phyloP scores from a whole-genome alignment of 2,113 vertebrate species.

The Leiothrix lutea region DNA sequence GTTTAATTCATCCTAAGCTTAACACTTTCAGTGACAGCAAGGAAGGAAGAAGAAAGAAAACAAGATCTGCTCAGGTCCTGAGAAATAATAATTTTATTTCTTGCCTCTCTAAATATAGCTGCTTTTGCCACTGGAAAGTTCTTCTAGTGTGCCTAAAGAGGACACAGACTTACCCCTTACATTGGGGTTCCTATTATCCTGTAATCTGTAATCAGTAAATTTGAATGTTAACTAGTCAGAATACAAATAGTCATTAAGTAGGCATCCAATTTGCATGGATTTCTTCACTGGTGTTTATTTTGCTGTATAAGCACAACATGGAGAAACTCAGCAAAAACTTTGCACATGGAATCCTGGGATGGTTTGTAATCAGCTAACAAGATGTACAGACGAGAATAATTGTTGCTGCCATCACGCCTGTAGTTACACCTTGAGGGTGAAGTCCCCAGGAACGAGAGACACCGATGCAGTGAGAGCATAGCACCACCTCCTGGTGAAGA shows the following conservation, averaged over 20 bases:
- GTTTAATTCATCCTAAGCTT: neutral
- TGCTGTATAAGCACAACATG: neutral
- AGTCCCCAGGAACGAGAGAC: neutral
- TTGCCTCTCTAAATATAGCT: neutral
- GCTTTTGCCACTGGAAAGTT: neutral
- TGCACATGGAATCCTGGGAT: accelerated
- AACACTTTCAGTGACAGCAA: neutral
- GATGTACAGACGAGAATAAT: neutral
- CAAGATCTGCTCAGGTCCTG: neutral
- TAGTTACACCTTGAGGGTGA: neutral
- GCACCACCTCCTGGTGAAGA: conserved; percentile 10
- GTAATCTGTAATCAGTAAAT: neutral
- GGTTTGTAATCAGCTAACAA: neutral
- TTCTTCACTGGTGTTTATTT: neutral
- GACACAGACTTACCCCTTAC: neutral
- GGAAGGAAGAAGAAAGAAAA: neutral
- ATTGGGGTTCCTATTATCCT: neutral
- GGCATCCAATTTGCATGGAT: neutral
- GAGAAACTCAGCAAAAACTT: neutral
- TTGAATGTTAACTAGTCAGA: neutral
- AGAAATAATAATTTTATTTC: neutral
- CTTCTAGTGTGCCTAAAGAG: neutral
- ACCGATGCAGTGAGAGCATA: neutral
- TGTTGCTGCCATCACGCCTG: neutral
- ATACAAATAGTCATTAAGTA: neutral